Evolutionary conservation across 2,113 vertebrate genomes (phyloP), one percentile per base, ranked within the genome.

Genomic region (Pachyramphus minor): DNA sequence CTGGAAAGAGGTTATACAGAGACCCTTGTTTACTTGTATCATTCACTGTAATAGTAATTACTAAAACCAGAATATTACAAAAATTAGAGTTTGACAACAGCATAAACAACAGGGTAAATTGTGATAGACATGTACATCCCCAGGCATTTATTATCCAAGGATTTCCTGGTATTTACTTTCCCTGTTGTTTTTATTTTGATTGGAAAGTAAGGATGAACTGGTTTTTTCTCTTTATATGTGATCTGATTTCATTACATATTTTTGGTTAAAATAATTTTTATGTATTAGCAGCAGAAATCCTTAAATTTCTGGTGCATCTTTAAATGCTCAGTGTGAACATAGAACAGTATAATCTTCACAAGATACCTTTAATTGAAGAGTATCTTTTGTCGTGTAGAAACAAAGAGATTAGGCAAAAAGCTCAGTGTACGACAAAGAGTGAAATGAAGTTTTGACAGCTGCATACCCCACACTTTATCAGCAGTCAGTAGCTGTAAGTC

Each of bases 391-490:
- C 41, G 5, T 39, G 2, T 69, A 31, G 20, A 96, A 89, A 75
- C 14, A 84, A 81, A 86, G 23, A 87, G 56, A 60, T 10, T 81
- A 60, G 78, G 14, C 5, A 87, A 87, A 87, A 93, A 74, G 2
- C 22, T 72, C 20, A 33, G 4, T 45, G 24, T 62, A 74, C 76
- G 23, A 55, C 58, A 21, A 95, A 80, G n/a, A 76, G 25, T 92
- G 67, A 95, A 83, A 95, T 63, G 23, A 91, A 85, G 63, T 71
- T 83, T 77, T 80, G 42, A 52, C 33, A 83, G 23, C 24, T 73
- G 19, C n/a, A 67, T 69, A 87, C 4, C 11, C 15, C 21, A 50
- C 45, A 28, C 4, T 84, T 91, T 60, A n/a, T 55, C 45, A 92
- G 33, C 16, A 76, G 37, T 89, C 66, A 87, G 53, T 60, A 60